A percentile compares a stretch with the other conserved stretches of the same genome.
phyloP scores from a whole-genome alignment of 2,113 vertebrate genomes.

The Bothrops jararaca region DNA sequence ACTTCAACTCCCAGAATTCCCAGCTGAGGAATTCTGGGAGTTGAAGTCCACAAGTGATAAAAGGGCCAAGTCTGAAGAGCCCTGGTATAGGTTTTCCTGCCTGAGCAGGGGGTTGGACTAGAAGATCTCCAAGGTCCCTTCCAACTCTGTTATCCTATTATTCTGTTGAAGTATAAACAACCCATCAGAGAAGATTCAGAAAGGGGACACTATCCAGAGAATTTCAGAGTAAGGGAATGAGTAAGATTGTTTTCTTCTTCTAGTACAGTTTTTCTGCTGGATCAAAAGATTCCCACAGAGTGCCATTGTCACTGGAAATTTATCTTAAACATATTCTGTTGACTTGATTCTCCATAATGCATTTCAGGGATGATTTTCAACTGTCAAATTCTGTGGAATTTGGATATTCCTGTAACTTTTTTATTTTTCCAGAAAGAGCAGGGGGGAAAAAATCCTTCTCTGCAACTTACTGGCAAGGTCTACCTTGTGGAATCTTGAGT shows the following conservation, averaged over 20 bases:
- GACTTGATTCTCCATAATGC: not conserved
- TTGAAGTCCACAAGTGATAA: no score
- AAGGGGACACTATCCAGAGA: not conserved
- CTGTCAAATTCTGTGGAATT: not conserved
- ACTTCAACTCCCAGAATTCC: no score
- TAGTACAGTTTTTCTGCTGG: not conserved
- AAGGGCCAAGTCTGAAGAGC: no score
- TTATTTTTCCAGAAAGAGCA: not conserved
- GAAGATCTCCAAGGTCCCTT: not conserved
- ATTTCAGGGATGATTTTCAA: not conserved
- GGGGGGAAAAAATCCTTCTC: not conserved
- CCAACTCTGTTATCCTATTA: not conserved
- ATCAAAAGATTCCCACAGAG: not conserved
- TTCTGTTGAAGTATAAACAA: not conserved
- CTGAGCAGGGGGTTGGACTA: not conserved
- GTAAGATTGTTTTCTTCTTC: not conserved
- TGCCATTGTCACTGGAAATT: not conserved
- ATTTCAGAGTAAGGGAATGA: not conserved
- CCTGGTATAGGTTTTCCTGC: not conserved
- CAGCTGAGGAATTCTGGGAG: no score
- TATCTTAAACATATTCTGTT: not conserved
- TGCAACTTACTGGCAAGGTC: not conserved
- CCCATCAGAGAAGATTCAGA: not conserved
- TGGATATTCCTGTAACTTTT: not conserved
- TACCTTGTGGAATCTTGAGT: not conserved